These are phyloP conservation scores for Paratilapia polleni DNA, from an alignment of 2,113 vertebrate genomes.

Conservation along the genomic window DNA sequence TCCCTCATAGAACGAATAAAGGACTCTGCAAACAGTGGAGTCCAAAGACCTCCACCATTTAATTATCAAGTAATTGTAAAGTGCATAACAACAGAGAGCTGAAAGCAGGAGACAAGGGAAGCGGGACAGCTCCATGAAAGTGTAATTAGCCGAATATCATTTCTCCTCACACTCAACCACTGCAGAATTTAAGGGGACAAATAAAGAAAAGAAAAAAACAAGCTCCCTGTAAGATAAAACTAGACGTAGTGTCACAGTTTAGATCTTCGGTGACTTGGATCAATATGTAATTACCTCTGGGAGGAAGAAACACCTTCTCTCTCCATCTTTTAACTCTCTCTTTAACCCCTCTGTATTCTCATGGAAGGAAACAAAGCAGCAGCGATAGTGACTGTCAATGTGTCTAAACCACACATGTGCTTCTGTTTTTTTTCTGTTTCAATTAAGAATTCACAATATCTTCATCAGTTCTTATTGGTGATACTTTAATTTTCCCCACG, in stretches of 20 bases:
- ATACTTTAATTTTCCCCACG: neutral
- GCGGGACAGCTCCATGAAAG: constrained; percentile 63
- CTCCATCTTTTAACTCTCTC: constrained; percentile 43
- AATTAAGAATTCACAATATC: constrained; percentile 24
- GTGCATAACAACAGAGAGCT: constrained; percentile 66
- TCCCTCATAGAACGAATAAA: constrained; percentile 61
- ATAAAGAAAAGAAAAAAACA: constrained; percentile 31
- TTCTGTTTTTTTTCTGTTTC: constrained; percentile 14
- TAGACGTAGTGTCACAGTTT: constrained; percentile 66
- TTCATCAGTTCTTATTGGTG: neutral
- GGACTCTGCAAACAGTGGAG: constrained; percentile 64
- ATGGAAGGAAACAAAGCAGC: constrained; percentile 20
- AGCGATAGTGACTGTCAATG: constrained; percentile 13
- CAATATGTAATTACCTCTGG: constrained; percentile 77
- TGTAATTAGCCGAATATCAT: constrained; percentile 75
- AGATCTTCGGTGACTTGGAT: constrained; percentile 71
- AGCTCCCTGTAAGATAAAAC: constrained; percentile 67
- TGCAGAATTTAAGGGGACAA: constrained; percentile 43
- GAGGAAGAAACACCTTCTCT: constrained; percentile 53
- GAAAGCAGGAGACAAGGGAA: constrained; percentile 61
- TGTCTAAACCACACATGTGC: neutral
- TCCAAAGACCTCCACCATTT: constrained; percentile 66
- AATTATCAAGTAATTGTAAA: constrained; percentile 76
- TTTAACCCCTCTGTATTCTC: constrained; percentile 61
- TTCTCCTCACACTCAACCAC: constrained; percentile 31